These are phyloP conservation scores for Tubulanus polymorphus DNA, from an alignment of 2,888 invertebrate genomes.

Conservation along the genomic window DNA sequence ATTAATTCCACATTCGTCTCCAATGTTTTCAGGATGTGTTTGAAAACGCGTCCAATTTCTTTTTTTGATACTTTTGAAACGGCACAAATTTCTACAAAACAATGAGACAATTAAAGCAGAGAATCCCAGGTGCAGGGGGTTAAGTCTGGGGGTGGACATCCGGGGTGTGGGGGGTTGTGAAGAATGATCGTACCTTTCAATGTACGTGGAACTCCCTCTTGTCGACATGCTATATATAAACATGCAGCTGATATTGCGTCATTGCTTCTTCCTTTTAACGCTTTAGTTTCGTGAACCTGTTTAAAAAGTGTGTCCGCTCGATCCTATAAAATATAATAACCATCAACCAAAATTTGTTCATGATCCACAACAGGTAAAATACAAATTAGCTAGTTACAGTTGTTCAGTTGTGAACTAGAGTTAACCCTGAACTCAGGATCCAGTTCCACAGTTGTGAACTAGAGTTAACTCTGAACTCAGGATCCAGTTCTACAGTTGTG, in stretches of 20 bases:
- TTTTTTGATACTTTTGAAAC: conserved; percentile 98
- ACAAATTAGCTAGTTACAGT: too few species aligned
- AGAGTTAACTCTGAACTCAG: too few species aligned
- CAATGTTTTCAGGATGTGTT: conserved; percentile 88
- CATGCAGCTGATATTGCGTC: conserved; percentile 99
- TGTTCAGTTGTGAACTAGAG: too few species aligned
- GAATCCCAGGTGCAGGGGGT: too few species aligned
- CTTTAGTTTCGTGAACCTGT: conserved; percentile 95
- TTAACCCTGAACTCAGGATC: too few species aligned
- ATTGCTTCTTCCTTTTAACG: conserved; percentile 90
- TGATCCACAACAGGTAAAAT: too few species aligned
- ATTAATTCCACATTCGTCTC: conserved; percentile 97
- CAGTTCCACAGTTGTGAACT: too few species aligned
- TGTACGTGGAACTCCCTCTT: conserved; percentile 97
- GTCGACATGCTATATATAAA: conserved; percentile 96
- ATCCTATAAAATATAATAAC: conserved; percentile 59
- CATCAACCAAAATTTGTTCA: too few species aligned
- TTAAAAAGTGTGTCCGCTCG: conserved; percentile 95
- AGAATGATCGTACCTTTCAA: conserved; percentile 69
- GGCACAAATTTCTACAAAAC: conserved; percentile 82
- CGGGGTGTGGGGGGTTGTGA: too few species aligned
- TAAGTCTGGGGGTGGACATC: neutral
- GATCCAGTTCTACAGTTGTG: too few species aligned
- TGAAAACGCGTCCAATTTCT: conserved; percentile 98
- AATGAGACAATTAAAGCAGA: neutral